Percentiles rank a stretch among this genome's conserved stretches.
These are phyloP conservation scores for Marmota flaviventris DNA, from an alignment of 2,113 vertebrate species.

Conservation along the genomic window DNA sequence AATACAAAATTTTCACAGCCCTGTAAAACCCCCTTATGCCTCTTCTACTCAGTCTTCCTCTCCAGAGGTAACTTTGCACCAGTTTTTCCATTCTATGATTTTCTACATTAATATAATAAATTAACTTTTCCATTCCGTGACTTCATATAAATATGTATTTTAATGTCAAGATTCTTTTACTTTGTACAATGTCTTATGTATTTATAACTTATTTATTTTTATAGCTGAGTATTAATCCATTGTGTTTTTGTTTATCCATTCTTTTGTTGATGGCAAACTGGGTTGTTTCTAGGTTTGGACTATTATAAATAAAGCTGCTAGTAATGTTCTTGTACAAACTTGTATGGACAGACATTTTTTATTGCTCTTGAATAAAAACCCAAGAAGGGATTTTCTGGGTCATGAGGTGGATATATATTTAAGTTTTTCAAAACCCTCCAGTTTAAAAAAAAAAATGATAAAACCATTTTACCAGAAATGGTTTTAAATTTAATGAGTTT, in stretches of 20 bases:
- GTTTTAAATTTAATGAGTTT: too few relatives aligned
- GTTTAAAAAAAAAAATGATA: conserved; percentile 37
- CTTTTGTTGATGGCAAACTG: neutral
- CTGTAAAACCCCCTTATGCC: neutral
- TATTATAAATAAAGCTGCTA: neutral
- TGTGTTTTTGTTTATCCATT: neutral
- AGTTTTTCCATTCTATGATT: neutral
- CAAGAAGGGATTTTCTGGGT: neutral
- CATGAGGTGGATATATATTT: neutral
- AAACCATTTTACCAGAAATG: neutral
- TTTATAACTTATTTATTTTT: neutral
- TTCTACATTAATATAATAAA: neutral
- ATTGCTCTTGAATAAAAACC: neutral
- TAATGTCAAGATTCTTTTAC: neutral
- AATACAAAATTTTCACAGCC: neutral
- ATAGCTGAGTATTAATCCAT: neutral
- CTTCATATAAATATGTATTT: neutral
- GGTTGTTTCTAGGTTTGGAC: neutral
- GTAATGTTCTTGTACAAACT: neutral
- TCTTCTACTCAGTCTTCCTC: neutral
- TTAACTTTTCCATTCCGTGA: neutral
- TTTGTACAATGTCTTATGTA: neutral
- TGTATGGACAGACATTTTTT: neutral
- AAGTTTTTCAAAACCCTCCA: neutral
- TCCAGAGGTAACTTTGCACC: neutral